A percentile compares a stretch with the other conserved stretches of the same genome.
These are phyloP conservation scores for Cylas formicarius DNA, from an alignment of 1,140 invertebrate species.

Conservation along the genomic window DNA sequence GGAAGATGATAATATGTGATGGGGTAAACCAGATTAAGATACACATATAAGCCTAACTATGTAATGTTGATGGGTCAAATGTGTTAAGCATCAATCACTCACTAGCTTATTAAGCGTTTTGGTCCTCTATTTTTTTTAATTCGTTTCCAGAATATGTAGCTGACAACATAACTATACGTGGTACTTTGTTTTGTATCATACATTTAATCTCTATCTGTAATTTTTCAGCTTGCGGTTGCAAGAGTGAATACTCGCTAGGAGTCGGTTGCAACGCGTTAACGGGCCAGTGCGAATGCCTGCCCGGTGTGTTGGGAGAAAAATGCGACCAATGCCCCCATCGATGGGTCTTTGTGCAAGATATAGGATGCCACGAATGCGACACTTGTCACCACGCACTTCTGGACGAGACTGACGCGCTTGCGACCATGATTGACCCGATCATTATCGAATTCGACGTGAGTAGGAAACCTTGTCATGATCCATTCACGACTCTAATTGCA, in stretches of 20 bases:
- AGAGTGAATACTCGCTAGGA: conserved; percentile 79
- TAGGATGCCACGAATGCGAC: conserved; percentile 77
- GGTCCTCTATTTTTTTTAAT: too few relatives aligned
- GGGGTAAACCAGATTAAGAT: too few relatives aligned
- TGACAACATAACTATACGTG: conserved; percentile 1
- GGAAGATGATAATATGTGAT: too few relatives aligned
- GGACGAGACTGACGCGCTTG: conserved; percentile 75
- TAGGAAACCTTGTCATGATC: not conserved
- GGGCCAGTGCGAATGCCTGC: conserved; percentile 91
- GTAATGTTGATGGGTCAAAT: too few relatives aligned
- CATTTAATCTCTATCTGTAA: too few relatives aligned
- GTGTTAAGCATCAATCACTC: too few relatives aligned
- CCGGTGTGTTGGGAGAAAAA: conserved; percentile 89
- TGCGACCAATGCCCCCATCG: conserved; percentile 90
- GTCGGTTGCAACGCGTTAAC: conserved; percentile 80
- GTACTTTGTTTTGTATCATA: not conserved
- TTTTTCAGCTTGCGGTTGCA: conserved; percentile 71
- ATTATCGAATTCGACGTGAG: conserved; percentile 62
- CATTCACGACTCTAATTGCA: conserved; percentile 12
- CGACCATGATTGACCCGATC: conserved; percentile 55
- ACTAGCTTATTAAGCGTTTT: too few relatives aligned
- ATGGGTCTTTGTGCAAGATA: conserved; percentile 61
- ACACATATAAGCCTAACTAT: too few relatives aligned
- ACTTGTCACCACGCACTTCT: conserved; percentile 81
- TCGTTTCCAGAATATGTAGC: too few relatives aligned